A percentile compares a stretch with the other conserved stretches of the same genome.
Conservation (phyloP, 2,888 invertebrate species). For the Timema cristinae region DNA sequence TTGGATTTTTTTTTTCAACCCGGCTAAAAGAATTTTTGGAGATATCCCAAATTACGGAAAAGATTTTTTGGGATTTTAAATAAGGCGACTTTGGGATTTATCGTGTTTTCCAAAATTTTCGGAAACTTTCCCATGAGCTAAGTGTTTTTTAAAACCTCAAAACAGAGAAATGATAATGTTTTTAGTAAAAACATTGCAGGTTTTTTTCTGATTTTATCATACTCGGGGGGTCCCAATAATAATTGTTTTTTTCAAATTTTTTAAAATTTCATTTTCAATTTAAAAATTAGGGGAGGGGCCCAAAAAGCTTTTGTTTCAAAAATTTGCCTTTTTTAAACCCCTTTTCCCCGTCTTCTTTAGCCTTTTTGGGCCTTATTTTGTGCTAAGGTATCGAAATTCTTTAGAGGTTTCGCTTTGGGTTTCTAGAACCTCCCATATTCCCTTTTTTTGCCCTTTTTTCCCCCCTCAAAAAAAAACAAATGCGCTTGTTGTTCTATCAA, state of each 20-base stretch:
- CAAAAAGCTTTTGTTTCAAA: no score
- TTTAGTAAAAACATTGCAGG: not conserved
- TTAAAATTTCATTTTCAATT: no score
- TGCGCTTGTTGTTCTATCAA: constrained; percentile 43
- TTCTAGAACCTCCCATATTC: constrained; percentile 43
- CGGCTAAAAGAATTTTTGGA: constrained; percentile 28
- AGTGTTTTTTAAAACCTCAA: not conserved
- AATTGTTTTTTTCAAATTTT: no score
- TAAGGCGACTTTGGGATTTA: not conserved
- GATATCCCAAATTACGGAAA: not conserved
- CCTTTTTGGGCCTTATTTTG: constrained; percentile 39
- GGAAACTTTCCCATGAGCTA: not conserved
- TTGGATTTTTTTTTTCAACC: constrained; percentile 15
- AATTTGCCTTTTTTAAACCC: no score
- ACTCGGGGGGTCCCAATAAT: no score
- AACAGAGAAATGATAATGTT: not conserved
- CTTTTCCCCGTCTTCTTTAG: not conserved
- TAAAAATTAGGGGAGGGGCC: no score
- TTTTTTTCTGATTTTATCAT: not conserved
- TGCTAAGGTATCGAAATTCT: constrained; percentile 40
- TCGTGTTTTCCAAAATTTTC: not conserved
- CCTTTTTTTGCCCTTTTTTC: constrained; percentile 31
- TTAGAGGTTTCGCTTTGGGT: constrained; percentile 39
- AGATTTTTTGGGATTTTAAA: not conserved
- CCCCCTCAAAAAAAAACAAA: constrained; percentile 18